Conservation (phyloP, 2,113 vertebrate genomes). For the Vanacampus margaritifer region DNA sequence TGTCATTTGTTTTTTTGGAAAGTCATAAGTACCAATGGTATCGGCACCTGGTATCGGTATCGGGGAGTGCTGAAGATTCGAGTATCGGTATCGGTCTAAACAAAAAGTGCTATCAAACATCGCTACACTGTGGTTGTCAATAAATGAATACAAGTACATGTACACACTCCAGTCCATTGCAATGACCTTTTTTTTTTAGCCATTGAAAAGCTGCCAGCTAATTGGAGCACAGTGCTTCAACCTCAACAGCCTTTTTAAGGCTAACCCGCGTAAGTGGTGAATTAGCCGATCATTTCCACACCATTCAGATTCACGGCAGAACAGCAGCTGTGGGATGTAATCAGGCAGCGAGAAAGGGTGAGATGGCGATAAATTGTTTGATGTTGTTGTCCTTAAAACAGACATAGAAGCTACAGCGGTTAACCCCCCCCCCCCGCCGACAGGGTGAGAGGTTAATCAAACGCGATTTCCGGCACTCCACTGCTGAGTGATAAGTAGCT, state of each 20-base stretch:
- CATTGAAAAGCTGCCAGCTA: slow-evolving; percentile 26
- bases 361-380: slow-evolving; percentile 88
- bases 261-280: slow-evolving; percentile 5
- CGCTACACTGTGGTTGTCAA: slow-evolving; percentile 9
- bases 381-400: slow-evolving; percentile 96
- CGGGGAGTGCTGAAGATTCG: too few relatives aligned
- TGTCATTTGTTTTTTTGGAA: too few relatives aligned
- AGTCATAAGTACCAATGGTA: too few relatives aligned
- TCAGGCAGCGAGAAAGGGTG: slow-evolving; percentile 39
- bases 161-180: slow-evolving; percentile 12
- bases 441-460: slow-evolving; percentile 99
- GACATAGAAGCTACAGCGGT: slow-evolving; percentile 92
- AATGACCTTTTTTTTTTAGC: slow-evolving; percentile 28
- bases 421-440: slow-evolving; percentile 72
- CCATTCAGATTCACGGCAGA: slow-evolving; percentile 80
- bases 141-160: slow-evolving; percentile 5
- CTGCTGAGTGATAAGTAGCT: slow-evolving; percentile 93
- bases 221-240: slow-evolving; percentile 70
- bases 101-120: too few relatives aligned
- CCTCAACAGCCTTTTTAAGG: slow-evolving; percentile 26
- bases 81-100: too few relatives aligned
- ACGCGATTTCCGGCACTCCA: slow-evolving; percentile 97
- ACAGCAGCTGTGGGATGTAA: slow-evolving; percentile 84
- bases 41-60: too few relatives aligned
- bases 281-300: slow-evolving; percentile 77